Conservation (phyloP, 1,140 invertebrate genomes). For the Sinonovacula constricta region DNA sequence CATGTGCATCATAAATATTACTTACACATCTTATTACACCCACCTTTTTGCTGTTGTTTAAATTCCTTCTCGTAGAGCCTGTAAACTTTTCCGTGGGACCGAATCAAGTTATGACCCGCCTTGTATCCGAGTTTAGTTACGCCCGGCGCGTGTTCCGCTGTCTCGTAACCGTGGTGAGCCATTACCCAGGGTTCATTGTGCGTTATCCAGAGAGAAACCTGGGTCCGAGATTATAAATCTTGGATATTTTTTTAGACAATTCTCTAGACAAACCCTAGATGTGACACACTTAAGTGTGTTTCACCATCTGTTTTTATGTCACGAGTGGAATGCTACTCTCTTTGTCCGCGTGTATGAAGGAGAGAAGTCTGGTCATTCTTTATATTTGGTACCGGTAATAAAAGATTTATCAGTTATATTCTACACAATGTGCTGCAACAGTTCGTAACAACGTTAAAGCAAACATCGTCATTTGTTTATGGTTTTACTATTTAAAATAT, state of each 20-base stretch:
- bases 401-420: no score
- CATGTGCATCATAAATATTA: no score
- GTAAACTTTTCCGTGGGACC: conserved; percentile 69
- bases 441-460: no score
- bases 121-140: conserved; percentile 48
- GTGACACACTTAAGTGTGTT: not conserved
- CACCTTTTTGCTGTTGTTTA: no score
- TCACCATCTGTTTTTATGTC: not conserved
- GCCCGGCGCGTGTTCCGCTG: conserved; percentile 63
- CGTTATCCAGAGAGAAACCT: conserved; percentile 78
- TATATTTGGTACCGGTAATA: no score
- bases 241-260: not conserved
- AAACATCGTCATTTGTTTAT: no score
- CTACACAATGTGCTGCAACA: no score
- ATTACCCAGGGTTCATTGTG: conserved; percentile 77
- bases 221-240: not conserved
- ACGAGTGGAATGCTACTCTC: not conserved
- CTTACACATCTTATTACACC: no score
- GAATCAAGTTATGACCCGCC: conserved; percentile 68
- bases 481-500: no score
- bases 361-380: no score
- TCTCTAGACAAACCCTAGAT: not conserved
- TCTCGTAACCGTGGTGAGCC: conserved; percentile 68
- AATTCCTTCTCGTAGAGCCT: conserved; percentile 64
- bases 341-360: no score